Percentiles rank a stretch among this genome's conserved stretches.
These are phyloP conservation scores for Gryon sp. DNA, from an alignment of 1,140 invertebrate species.

Conservation along the genomic window DNA sequence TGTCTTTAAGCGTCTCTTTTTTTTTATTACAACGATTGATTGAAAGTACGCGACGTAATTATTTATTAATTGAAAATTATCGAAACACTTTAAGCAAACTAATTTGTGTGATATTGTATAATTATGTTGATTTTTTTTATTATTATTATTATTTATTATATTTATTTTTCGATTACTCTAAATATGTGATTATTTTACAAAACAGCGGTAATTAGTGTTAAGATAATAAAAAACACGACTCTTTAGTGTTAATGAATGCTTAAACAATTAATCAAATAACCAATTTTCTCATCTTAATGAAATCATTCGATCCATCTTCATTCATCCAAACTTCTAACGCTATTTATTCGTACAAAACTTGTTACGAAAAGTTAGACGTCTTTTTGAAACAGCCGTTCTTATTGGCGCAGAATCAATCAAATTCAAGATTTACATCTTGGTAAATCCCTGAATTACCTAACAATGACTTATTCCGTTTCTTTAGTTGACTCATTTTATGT, in stretches of 20 bases:
- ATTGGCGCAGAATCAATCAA: no score
- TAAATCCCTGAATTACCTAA: no score
- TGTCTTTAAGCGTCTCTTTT: slow-evolving; percentile 10
- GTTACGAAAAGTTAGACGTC: slow-evolving; percentile 8
- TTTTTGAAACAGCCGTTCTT: no score
- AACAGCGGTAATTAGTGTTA: slow-evolving; percentile 2
- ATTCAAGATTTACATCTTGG: no score
- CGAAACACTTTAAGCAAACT: background rate
- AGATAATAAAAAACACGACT: background rate
- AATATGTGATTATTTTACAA: background rate
- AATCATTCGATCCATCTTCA: slow-evolving; percentile 1
- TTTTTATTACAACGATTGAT: slow-evolving; percentile 32
- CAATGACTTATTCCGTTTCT: no score
- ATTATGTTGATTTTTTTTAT: no score
- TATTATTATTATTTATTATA: no score
- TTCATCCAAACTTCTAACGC: background rate
- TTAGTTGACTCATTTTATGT: no score
- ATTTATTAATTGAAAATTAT: background rate
- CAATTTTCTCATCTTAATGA: slow-evolving; percentile 17
- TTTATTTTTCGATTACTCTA: no score
- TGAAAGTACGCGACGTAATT: slow-evolving; percentile 12
- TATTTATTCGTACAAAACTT: background rate
- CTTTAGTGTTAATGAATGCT: background rate
- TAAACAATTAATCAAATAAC: slow-evolving; percentile 10
- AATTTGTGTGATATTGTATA: background rate